A percentile compares a stretch with the other conserved stretches of the same genome.
These are phyloP conservation scores for Germaria angustata DNA, from an alignment of 2,888 invertebrate species.

Conservation along the genomic window DNA sequence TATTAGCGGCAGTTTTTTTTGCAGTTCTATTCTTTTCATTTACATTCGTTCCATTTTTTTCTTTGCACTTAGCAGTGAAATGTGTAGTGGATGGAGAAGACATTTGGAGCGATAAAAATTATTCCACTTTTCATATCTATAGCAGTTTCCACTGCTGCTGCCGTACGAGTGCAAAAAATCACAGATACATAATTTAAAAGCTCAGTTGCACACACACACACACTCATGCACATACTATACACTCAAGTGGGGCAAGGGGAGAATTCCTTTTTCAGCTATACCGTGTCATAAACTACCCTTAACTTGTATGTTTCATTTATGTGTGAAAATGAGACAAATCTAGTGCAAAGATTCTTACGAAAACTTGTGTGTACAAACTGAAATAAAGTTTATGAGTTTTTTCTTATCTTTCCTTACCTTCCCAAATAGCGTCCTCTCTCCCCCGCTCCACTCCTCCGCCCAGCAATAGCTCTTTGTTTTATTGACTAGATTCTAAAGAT, in stretches of 20 bases:
- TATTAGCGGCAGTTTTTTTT: slow-evolving; percentile 56
- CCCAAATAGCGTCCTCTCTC: not conserved
- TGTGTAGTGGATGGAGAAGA: slow-evolving; percentile 41
- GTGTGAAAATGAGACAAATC: slow-evolving; percentile 67
- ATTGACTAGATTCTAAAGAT: slow-evolving; percentile 47
- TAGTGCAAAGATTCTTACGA: slow-evolving; percentile 51
- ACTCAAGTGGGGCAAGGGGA: not conserved
- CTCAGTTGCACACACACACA: slow-evolving; percentile 5
- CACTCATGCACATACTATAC: not conserved
- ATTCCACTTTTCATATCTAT: slow-evolving; percentile 39
- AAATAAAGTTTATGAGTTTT: slow-evolving; percentile 43
- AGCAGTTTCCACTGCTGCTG: not conserved
- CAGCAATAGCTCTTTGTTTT: slow-evolving; percentile 17
- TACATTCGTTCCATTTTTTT: slow-evolving; percentile 18
- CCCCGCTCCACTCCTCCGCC: not conserved
- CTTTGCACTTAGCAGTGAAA: not conserved
- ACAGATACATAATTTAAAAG: slow-evolving; percentile 55
- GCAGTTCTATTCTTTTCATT: slow-evolving; percentile 3
- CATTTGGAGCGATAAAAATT: slow-evolving; percentile 55
- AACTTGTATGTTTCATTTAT: slow-evolving; percentile 41
- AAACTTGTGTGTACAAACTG: not conserved
- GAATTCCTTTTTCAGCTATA: not conserved
- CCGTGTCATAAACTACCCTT: slow-evolving; percentile 57
- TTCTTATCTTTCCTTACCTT: not conserved
- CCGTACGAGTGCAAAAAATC: slow-evolving; percentile 7